These are phyloP conservation scores for Hydrozoanthus gracilis DNA, from an alignment of 92 coral and sea anemone species.

Conservation along the genomic window DNA sequence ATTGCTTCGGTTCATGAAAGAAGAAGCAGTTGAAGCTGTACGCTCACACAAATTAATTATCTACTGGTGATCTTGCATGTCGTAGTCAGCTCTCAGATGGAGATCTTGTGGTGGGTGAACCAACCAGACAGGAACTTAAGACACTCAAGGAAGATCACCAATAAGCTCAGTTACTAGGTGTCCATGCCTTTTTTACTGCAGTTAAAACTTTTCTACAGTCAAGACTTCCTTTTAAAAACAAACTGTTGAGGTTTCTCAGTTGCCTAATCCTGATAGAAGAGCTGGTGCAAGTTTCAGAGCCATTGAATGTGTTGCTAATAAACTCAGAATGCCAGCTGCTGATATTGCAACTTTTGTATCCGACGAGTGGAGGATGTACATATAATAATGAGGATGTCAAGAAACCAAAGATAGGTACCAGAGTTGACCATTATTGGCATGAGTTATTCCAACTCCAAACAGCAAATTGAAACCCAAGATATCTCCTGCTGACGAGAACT, in stretches of 20 bases:
- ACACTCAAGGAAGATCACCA: conserved; percentile 48
- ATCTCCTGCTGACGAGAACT: conserved; percentile 38
- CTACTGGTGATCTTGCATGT: conserved; percentile 48
- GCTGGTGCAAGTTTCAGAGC: conserved; percentile 37
- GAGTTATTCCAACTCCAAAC: conserved; percentile 41
- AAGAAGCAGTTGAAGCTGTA: conserved; percentile 50
- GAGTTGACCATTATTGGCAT: conserved; percentile 51
- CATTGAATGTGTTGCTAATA: conserved; percentile 38
- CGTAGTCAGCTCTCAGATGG: conserved; percentile 52
- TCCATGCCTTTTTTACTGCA: conserved; percentile 31
- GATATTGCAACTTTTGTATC: conserved; percentile 45
- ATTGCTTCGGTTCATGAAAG: conserved; percentile 40
- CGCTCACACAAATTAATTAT: conserved; percentile 38
- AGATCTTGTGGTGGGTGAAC: conserved; percentile 55
- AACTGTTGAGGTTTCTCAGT: conserved; percentile 38
- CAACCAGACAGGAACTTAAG: conserved; percentile 56
- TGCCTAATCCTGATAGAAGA: conserved; percentile 50
- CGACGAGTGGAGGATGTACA: conserved; percentile 45
- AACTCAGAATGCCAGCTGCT: conserved; percentile 25
- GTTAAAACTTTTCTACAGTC: conserved; percentile 17
- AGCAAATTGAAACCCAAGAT: conserved; percentile 44
- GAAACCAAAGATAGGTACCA: conserved; percentile 45
- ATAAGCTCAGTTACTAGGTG: conserved; percentile 38
- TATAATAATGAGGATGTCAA: conserved; percentile 44
- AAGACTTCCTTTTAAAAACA: conserved; percentile 22